Percentiles rank a stretch among this genome's conserved stretches.
These are phyloP conservation scores for Cheilosia vulpina DNA, from an alignment of 2,888 invertebrate species.

Conservation along the genomic window DNA sequence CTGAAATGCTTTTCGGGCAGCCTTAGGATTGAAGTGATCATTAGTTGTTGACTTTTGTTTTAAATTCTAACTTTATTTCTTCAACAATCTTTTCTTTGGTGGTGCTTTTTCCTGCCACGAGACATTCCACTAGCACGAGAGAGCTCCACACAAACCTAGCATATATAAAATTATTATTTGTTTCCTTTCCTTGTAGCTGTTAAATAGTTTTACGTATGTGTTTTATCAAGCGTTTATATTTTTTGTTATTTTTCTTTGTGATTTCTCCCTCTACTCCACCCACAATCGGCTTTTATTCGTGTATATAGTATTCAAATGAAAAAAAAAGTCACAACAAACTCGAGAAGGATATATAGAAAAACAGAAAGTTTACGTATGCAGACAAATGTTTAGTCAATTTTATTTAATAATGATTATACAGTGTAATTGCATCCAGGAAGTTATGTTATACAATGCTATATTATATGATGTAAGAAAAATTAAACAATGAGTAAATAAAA, in stretches of 20 bases:
- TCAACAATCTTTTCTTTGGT: constrained; percentile 17
- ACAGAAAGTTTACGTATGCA: background rate
- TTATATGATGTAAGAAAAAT: constrained; percentile 60
- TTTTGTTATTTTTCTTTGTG: constrained; percentile 42
- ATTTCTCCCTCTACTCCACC: constrained; percentile 1
- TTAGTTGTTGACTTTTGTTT: constrained; percentile 26
- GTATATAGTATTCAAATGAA: constrained; percentile 65
- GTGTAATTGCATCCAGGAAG: constrained; percentile 52
- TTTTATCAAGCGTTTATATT: constrained; percentile 34
- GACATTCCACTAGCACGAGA: constrained; percentile 58
- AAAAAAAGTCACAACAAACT: constrained; percentile 31
- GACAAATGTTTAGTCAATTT: constrained; percentile 67
- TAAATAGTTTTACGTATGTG: constrained; percentile 59
- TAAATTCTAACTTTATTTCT: constrained; percentile 10
- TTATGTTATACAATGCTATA: constrained; percentile 59
- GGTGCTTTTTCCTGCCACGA: constrained; percentile 37
- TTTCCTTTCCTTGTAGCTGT: constrained; percentile 33
- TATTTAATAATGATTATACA: constrained; percentile 71
- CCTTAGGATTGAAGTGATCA: constrained; percentile 77
- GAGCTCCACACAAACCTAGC: constrained; percentile 23
- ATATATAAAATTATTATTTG: constrained; percentile 12
- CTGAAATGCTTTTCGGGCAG: constrained; percentile 86
- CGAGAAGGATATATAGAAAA: constrained; percentile 3
- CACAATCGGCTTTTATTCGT: constrained; percentile 27
- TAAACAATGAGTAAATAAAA: constrained; percentile 51